These are phyloP conservation scores for Engystomops pustulosus DNA, from an alignment of 2,113 vertebrate genomes.

Conservation along the genomic window DNA sequence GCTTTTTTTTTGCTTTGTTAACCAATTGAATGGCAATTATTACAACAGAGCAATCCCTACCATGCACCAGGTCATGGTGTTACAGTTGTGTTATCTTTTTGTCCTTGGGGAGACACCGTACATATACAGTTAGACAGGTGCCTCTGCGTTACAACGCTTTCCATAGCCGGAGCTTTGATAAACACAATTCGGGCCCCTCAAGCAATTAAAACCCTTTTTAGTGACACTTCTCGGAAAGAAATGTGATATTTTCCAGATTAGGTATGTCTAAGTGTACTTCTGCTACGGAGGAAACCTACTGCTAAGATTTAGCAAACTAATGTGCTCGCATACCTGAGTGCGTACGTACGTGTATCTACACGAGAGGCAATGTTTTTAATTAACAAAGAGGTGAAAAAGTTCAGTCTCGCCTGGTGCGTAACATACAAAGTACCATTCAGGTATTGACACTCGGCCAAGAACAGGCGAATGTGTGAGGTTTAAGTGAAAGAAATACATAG, in stretches of 20 bases:
- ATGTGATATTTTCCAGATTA: slow-evolving; percentile 45
- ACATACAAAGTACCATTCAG: slow-evolving; percentile 42
- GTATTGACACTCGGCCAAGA: slow-evolving; percentile 53
- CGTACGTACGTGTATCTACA: slow-evolving; percentile 46
- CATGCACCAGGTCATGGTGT: no score
- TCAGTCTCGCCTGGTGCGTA: slow-evolving; percentile 39
- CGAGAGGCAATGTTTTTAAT: slow-evolving; percentile 55
- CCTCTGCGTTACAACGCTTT: not conserved
- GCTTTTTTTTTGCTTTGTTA: no score
- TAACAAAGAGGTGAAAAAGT: slow-evolving; percentile 58
- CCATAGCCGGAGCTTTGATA: not conserved
- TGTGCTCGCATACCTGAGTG: slow-evolving; percentile 40
- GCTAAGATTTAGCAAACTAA: not conserved
- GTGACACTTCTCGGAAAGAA: slow-evolving; percentile 24
- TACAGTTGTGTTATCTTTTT: no score
- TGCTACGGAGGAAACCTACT: not conserved
- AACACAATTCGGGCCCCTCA: not conserved
- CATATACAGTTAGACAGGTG: not conserved
- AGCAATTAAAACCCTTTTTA: slow-evolving; percentile 26
- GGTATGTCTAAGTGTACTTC: slow-evolving; percentile 13
- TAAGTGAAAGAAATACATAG: slow-evolving; percentile 41
- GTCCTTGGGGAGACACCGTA: no score
- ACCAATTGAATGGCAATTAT: no score
- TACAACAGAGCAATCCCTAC: no score
- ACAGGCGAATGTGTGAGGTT: slow-evolving; percentile 43